phyloP scores from a whole-genome alignment of 2,888 invertebrate genomes.

The Mesorhabditis belari region DNA sequence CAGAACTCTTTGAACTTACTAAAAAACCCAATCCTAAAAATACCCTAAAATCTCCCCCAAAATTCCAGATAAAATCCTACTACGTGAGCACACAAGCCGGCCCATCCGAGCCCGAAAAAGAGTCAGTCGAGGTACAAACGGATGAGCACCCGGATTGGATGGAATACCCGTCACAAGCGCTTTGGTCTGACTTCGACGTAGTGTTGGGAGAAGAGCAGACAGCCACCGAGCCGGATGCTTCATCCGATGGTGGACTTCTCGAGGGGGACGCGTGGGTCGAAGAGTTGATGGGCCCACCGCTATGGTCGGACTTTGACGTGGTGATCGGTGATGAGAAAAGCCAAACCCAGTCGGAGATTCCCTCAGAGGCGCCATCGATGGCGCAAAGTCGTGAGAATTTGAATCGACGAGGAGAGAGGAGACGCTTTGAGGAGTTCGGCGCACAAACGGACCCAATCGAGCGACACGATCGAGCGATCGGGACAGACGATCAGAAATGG shows the following conservation, averaged over 20 bases:
- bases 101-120: not conserved
- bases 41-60: not conserved
- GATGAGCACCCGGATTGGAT: slow-evolving; percentile 1
- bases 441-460: not conserved
- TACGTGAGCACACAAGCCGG: too few relatives aligned
- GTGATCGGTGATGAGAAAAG: not conserved
- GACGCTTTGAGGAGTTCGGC: not conserved
- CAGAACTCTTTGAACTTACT: too few relatives aligned
- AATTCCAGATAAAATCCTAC: not conserved
- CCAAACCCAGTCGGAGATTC: not conserved
- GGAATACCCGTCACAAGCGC: not conserved
- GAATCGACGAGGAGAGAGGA: not conserved
- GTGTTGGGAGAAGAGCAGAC: not conserved
- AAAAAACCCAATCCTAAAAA: too few relatives aligned
- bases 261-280: not conserved
- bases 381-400: slow-evolving; percentile 4
- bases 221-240: not conserved
- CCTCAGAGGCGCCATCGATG: too few relatives aligned
- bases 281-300: not conserved
- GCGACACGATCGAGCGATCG: not conserved
- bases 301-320: not conserved
- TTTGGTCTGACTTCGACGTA: not conserved
- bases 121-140: not conserved
- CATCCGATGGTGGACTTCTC: too few relatives aligned
- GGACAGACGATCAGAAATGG: not conserved